phyloP scores from a whole-genome alignment of 2,113 vertebrate genomes.

The Puma concolor region DNA sequence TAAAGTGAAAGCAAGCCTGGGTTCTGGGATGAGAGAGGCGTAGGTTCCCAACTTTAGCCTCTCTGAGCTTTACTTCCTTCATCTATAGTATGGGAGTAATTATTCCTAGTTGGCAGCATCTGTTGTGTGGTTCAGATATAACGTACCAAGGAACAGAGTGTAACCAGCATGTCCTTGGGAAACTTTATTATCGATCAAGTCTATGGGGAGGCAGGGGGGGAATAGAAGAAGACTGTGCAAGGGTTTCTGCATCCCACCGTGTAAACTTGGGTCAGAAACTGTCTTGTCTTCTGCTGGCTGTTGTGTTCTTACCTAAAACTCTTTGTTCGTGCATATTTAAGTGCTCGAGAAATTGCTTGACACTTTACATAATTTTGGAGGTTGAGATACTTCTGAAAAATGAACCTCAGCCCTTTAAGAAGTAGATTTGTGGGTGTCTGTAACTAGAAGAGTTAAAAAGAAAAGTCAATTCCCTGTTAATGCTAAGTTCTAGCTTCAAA shows the following conservation, averaged over 20 bases:
- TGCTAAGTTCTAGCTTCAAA: not conserved
- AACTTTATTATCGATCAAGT: not conserved
- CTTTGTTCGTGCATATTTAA: not conserved
- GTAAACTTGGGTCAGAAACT: not conserved
- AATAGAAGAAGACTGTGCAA: not conserved
- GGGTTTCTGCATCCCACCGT: not conserved
- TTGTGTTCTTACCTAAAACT: not conserved
- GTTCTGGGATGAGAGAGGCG: not conserved
- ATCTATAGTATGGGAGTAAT: not conserved
- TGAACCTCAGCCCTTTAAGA: not conserved
- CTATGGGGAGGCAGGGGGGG: not conserved
- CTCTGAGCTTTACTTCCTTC: not conserved
- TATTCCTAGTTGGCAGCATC: too few species aligned
- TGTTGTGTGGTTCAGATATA: not conserved
- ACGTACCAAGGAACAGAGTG: not conserved
- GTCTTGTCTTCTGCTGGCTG: not conserved
- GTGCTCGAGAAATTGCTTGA: not conserved
- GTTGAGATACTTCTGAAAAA: constrained; percentile 31
- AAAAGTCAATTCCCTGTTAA: not conserved
- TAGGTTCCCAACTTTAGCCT: not conserved
- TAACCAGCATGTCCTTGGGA: not conserved
- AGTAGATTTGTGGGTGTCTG: not conserved
- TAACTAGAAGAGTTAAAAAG: not conserved
- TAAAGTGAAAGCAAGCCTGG: not conserved
- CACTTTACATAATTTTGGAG: not conserved